phyloP scores from a whole-genome alignment of 2,113 vertebrate genomes.

The Pseudorasbora parva region DNA sequence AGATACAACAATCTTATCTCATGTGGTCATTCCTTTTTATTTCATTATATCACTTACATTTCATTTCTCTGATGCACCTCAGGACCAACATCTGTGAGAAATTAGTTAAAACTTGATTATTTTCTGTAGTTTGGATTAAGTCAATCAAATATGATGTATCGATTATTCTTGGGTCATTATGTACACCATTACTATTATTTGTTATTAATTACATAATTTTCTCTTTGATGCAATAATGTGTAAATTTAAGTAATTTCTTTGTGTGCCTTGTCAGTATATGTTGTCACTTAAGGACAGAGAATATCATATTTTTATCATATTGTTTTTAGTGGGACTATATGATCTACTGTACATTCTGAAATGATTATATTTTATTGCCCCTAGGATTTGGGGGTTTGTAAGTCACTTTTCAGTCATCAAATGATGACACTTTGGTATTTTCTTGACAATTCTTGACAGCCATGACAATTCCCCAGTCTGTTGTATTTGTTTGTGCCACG shows the following conservation, averaged over 20 bases:
- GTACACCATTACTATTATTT: constrained; percentile 2
- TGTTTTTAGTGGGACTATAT: neutral
- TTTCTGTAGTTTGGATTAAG: neutral
- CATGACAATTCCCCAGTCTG: neutral
- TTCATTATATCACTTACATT: neutral
- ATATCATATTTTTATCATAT: constrained; percentile 1
- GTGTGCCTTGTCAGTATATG: constrained; percentile 18
- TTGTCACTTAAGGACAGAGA: neutral
- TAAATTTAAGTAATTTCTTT: neutral
- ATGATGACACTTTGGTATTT: neutral
- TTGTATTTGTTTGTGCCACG: neutral
- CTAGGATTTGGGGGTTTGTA: neutral
- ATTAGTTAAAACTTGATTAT: neutral
- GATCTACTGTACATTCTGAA: neutral
- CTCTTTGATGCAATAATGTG: constrained; percentile 13
- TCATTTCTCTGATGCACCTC: constrained; percentile 18
- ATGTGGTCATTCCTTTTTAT: neutral
- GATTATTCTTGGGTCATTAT: neutral
- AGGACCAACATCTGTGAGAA: neutral
- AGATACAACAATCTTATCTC: neutral
- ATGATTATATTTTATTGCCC: neutral
- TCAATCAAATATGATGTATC: neutral
- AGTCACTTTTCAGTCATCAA: neutral
- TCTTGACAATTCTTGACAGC: neutral
- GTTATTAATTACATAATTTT: neutral